These are phyloP conservation scores for Athalia rosae DNA, from an alignment of 2,888 invertebrate species.

Conservation along the genomic window DNA sequence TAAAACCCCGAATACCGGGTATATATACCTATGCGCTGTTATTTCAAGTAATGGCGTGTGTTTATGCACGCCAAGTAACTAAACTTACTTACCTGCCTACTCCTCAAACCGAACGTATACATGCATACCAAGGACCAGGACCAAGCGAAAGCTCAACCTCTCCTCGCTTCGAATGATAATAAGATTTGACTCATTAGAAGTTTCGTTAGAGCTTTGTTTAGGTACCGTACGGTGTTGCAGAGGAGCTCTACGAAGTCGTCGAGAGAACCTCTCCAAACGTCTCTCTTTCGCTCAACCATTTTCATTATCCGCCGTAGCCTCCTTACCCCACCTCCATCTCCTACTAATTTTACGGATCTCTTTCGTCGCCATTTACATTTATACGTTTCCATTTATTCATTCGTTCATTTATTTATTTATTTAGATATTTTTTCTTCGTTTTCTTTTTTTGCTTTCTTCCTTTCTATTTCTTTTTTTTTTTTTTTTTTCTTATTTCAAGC, in stretches of 20 bases:
- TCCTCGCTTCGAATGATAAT: conserved; percentile 64
- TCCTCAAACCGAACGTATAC: conserved; percentile 58
- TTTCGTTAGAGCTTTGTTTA: conserved; percentile 69
- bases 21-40: conserved; percentile 53
- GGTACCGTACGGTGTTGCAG: conserved; percentile 50
- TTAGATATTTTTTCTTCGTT: background rate
- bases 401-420: conserved; percentile 28
- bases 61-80: conserved; percentile 66
- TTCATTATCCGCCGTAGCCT: background rate
- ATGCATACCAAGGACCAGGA: conserved; percentile 48
- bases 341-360: conserved; percentile 15
- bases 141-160: conserved; percentile 50
- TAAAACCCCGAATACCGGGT: conserved; percentile 1
- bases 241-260: background rate
- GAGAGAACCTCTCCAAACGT: conserved; percentile 8
- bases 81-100: conserved; percentile 62
- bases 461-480: too few relatives aligned
- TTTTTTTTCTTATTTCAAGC: too few relatives aligned
- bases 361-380: too few relatives aligned
- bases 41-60: conserved; percentile 64
- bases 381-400: too few relatives aligned
- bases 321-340: background rate
- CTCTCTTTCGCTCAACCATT: conserved; percentile 3
- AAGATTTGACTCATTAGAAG: conserved; percentile 69
- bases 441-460: too few relatives aligned